Evolutionary conservation across 2,797 vertebrate species (phyloP).

Genomic region (Pterois miles): DNA sequence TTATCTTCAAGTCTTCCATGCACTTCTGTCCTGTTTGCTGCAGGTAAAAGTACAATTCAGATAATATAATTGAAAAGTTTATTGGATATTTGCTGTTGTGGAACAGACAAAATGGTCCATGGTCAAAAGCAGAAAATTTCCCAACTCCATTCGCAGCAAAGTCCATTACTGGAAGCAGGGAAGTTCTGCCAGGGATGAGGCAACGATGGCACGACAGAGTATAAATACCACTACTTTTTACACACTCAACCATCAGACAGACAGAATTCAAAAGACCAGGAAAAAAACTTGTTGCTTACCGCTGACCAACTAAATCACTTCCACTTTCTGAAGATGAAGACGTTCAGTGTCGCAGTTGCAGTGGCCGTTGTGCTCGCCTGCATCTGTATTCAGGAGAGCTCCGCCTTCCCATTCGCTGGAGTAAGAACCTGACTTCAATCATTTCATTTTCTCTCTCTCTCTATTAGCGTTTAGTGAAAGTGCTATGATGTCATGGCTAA

Average conservation of each 20-base stretch:
- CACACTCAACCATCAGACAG: slow-evolving; percentile 2
- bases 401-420: slow-evolving; percentile 40
- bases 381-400: slow-evolving; percentile 33
- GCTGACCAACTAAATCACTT: not conserved
- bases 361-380: slow-evolving; percentile 50
- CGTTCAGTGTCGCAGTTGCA: slow-evolving; percentile 36
- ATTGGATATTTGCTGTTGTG: not conserved
- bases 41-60: no score
- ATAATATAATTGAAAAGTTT: no score
- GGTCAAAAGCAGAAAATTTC: not conserved
- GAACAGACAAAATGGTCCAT: not conserved
- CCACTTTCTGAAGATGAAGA: slow-evolving; percentile 56
- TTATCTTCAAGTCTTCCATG: no score
- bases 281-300: not conserved
- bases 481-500: not conserved
- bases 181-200: not conserved
- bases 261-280: not conserved
- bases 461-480: not conserved
- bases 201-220: not conserved
- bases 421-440: slow-evolving; percentile 39
- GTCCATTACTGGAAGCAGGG: not conserved
- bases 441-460: not conserved
- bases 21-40: no score
- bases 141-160: not conserved
- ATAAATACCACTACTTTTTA: not conserved